A percentile compares a stretch with the other conserved stretches of the same genome.
Evolutionary conservation across 2,113 vertebrate species (phyloP).

Genomic region (Accipiter cooperii): DNA sequence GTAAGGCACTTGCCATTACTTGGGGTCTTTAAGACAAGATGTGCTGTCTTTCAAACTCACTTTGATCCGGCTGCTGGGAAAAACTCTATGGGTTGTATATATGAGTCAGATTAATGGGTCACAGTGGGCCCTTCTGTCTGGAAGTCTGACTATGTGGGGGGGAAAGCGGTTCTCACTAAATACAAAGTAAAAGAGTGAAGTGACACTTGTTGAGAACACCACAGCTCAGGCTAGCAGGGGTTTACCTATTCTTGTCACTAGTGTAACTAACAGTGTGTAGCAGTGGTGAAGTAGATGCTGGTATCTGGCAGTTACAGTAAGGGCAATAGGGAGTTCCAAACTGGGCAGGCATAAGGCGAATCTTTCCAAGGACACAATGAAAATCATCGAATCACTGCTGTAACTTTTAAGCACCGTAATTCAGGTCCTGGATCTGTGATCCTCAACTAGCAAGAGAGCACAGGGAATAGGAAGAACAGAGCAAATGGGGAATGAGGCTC

Average conservation of each 20-base stretch:
- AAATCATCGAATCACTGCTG: neutral
- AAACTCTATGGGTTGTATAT: neutral
- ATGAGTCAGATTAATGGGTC: neutral
- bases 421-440: neutral
- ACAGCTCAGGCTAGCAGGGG: neutral
- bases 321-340: neutral
- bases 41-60: neutral
- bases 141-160: neutral
- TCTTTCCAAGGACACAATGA: neutral
- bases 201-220: neutral
- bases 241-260: neutral
- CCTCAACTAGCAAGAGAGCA: neutral
- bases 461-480: neutral
- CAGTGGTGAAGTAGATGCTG: neutral
- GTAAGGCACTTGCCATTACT: neutral
- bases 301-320: neutral
- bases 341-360: neutral
- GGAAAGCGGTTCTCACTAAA: neutral
- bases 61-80: neutral
- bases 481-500: neutral
- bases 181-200: neutral
- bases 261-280: neutral
- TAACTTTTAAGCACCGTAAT: neutral
- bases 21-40: neutral
- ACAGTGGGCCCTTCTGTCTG: neutral